Evolutionary conservation across 2,888 invertebrate species (phyloP), one percentile per base, ranked within the genome.

Genomic region (Synanthedon andrenaeformis): DNA sequence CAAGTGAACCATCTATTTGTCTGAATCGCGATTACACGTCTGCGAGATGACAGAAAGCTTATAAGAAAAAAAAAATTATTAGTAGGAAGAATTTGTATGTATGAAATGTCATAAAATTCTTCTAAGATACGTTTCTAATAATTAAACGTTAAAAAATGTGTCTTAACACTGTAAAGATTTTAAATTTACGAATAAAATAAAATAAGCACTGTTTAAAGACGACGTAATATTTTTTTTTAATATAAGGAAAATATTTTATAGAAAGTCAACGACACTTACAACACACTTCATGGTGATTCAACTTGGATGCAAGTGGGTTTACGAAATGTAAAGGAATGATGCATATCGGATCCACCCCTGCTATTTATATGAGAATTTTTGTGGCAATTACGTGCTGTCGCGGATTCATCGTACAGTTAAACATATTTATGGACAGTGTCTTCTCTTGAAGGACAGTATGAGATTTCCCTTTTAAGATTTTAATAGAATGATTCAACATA

Each of bases 361-460:
- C 76, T 88, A 87, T 87, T 82, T 88, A 87, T 87, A 86, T 77
- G 68, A 70, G 72, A 75, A 74, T 64, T 67, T 76, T 82, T 72
- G 72, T 67, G 59, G 79, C 82, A 82, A 80, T 84, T 81, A 79
- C 82, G 70, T 70, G 74, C 69, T 70, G 64, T 66, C 66, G 67
- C 72, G 70, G 70, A 70, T 80, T 72, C 70, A 52, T 58, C 53
- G 52, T 52, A 56, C 52, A 54, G 52, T 56, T 65, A 62, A 63
- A 69, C 67, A 73, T 79, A 79, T 69, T 83, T 83, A 83, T 74
- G 76, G 76, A 70, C 59, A 58, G 63, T 69, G 72, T 74, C 66
- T 67, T 62, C 69, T 70, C 70, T 66, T 69, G 72, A 72, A 78
- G 72, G 72, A 70, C 72, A 69, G 63, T 58, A 59, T 62, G 62